A percentile compares a stretch with the other conserved stretches of the same genome.
These are phyloP conservation scores for Pseudomyrmex concolor DNA, from an alignment of 1,140 invertebrate species.

Conservation along the genomic window DNA sequence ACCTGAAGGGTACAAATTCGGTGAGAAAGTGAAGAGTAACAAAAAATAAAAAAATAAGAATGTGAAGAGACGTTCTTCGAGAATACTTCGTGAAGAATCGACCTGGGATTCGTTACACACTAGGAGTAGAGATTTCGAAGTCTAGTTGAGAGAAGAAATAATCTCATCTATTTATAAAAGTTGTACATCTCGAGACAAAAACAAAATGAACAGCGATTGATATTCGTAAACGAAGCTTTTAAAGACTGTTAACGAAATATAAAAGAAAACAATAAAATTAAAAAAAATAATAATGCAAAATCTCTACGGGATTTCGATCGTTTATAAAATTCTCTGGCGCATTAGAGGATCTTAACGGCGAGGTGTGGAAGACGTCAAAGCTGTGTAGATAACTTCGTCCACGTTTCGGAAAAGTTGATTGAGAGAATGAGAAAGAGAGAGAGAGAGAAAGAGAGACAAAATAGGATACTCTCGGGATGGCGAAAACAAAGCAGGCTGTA, in stretches of 20 bases:
- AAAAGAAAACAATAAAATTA: not conserved
- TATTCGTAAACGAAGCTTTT: constrained; percentile 3
- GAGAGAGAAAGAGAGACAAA: constrained; percentile 20
- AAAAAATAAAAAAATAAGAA: not conserved
- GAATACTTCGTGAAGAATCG: not conserved
- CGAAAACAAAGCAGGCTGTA: not conserved
- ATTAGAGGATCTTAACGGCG: constrained; percentile 23
- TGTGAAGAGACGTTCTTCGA: not conserved
- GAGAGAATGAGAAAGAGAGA: constrained; percentile 17
- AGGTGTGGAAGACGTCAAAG: constrained; percentile 22
- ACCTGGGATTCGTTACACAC: not conserved
- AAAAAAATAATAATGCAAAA: not conserved
- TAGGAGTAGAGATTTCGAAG: not conserved
- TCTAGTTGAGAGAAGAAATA: not conserved
- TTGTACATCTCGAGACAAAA: not conserved
- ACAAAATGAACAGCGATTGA: not conserved
- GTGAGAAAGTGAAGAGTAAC: not conserved
- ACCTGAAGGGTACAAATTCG: constrained; percentile 17
- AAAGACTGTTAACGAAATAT: not conserved
- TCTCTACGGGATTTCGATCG: not conserved
- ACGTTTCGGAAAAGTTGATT: not conserved
- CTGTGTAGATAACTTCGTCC: constrained; percentile 13
- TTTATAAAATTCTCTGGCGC: constrained; percentile 4
- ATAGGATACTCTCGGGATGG: no score
- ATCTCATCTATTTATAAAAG: not conserved